Evolutionary conservation across 2,113 vertebrate species (phyloP).

Genomic region (Larimichthys polyactis): DNA sequence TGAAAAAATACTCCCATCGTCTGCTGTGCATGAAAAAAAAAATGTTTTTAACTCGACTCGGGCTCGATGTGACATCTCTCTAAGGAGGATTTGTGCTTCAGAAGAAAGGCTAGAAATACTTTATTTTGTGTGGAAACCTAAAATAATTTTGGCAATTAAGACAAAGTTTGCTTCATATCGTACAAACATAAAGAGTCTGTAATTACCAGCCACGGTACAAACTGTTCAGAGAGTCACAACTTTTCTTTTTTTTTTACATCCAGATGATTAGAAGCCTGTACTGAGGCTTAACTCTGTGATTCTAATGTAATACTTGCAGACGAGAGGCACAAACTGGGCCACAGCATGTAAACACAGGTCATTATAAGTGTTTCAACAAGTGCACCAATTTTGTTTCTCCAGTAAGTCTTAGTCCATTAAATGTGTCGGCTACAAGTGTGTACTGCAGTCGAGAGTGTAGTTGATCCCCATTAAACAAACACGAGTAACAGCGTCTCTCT

Average conservation of each 20-base stretch:
- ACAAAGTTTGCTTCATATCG: background rate
- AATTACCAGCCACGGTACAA: background rate
- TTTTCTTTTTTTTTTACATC: background rate
- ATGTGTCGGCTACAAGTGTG: background rate
- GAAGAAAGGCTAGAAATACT: background rate
- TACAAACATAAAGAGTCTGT: background rate
- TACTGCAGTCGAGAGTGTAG: background rate
- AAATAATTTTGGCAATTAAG: background rate
- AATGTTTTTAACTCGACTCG: background rate
- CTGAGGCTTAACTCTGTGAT: background rate
- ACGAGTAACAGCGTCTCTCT: conserved; percentile 21
- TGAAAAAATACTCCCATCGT: background rate
- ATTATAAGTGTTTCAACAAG: conserved; percentile 25
- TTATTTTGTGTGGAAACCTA: background rate
- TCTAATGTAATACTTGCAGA: background rate
- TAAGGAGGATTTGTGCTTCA: background rate
- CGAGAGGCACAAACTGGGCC: conserved; percentile 3
- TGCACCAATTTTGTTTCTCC: background rate
- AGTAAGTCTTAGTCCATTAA: background rate
- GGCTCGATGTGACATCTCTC: background rate
- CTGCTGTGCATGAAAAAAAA: background rate
- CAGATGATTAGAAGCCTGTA: background rate
- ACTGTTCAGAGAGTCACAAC: background rate
- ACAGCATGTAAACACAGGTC: background rate
- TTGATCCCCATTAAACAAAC: conserved; percentile 56